Conservation (phyloP, 64 coral and sea anemone genomes). For the Stylophora pistillata region DNA sequence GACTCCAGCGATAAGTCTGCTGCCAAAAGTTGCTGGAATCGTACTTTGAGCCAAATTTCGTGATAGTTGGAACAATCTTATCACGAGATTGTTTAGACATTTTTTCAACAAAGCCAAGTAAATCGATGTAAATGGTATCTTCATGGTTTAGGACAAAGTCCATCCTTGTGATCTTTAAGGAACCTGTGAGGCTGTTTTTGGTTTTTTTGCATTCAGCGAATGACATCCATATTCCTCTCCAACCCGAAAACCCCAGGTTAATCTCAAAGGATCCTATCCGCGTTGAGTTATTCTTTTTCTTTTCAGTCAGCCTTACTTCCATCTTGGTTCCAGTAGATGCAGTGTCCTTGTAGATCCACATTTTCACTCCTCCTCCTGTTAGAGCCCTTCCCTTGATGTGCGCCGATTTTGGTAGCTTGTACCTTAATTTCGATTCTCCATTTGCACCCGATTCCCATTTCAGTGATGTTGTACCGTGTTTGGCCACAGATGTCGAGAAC, state of each 20-base stretch:
- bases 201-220: conserved; percentile 1
- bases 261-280: neutral
- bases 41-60: conserved; percentile 11
- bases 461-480: neutral
- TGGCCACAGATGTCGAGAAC: neutral
- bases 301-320: neutral
- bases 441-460: neutral
- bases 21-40: conserved; percentile 37
- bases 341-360: conserved; percentile 33
- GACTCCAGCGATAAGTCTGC: conserved; percentile 17
- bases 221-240: conserved; percentile 48
- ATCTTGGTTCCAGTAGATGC: neutral
- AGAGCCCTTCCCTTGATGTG: neutral
- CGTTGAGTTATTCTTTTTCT: neutral
- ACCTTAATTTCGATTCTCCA: neutral
- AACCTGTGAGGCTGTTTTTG: neutral
- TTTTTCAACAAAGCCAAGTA: conserved; percentile 2
- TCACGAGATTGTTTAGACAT: conserved; percentile 42
- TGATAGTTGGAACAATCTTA: conserved; percentile 25
- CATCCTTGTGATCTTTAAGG: neutral
- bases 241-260: conserved; percentile 17
- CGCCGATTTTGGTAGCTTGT: neutral
- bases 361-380: conserved; percentile 8
- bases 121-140: conserved; percentile 34
- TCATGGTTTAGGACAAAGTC: neutral